phyloP scores from a whole-genome alignment of 1,140 invertebrate species.

The Ceratina japonica region DNA sequence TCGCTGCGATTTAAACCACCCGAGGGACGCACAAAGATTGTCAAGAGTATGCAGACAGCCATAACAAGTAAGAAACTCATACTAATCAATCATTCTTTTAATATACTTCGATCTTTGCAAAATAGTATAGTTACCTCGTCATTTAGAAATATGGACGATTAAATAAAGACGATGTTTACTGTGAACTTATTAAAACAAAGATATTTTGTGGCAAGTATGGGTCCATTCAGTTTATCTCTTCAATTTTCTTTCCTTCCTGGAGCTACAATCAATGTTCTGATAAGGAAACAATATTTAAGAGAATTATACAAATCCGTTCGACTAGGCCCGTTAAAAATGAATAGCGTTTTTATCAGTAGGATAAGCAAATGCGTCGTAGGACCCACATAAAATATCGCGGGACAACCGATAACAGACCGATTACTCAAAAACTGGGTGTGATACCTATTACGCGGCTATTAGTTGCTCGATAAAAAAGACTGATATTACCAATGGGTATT shows the following conservation, averaged over 20 bases:
- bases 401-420: constrained; percentile 51
- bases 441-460: constrained; percentile 63
- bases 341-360: constrained; percentile 34
- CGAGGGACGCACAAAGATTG: background rate
- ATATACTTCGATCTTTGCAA: too few species aligned
- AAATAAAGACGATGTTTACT: too few species aligned
- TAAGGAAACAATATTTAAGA: constrained; percentile 26
- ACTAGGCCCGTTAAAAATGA: constrained; percentile 23
- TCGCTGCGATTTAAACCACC: background rate
- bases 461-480: constrained; percentile 51
- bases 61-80: constrained; percentile 21
- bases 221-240: background rate
- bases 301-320: background rate
- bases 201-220: background rate
- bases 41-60: background rate
- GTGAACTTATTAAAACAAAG: background rate
- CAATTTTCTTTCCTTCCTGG: too few species aligned
- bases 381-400: constrained; percentile 40
- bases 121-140: too few species aligned
- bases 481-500: constrained; percentile 36
- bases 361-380: constrained; percentile 58
- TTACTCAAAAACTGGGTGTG: constrained; percentile 57
- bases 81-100: constrained; percentile 51
- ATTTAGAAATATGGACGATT: too few species aligned
- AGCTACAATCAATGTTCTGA: constrained; percentile 6